These are phyloP conservation scores for Temnothorax longispinosus DNA, from an alignment of 1,140 invertebrate species.

Conservation along the genomic window DNA sequence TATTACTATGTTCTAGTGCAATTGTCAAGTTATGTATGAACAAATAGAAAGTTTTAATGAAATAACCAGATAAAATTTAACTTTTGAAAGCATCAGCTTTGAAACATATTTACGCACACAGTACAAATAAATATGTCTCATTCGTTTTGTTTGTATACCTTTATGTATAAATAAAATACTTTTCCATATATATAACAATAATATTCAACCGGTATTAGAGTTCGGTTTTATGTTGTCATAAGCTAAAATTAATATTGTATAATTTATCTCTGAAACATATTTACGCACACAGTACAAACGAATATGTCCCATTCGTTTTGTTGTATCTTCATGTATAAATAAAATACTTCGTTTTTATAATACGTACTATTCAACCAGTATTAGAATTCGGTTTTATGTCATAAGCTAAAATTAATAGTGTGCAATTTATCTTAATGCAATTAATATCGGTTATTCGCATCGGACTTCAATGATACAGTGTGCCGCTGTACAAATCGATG, in stretches of 20 bases:
- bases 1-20: background rate
- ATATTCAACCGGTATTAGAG: background rate
- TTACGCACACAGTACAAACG: too few species aligned
- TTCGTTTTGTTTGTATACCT: background rate
- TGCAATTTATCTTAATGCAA: conserved; percentile 27
- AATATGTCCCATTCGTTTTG: too few species aligned
- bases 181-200: background rate
- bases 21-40: background rate
- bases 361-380: background rate
- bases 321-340: too few species aligned
- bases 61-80: conserved; percentile 7
- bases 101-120: background rate
- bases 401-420: conserved; percentile 10
- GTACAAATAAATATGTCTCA: background rate
- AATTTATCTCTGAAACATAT: background rate
- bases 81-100: background rate
- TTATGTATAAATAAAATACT: background rate
- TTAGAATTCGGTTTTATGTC: conserved; percentile 5
- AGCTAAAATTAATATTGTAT: conserved; percentile 18
- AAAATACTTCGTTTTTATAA: too few species aligned
- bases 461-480: background rate
- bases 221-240: conserved; percentile 6
- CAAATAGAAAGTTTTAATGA: background rate
- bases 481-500: background rate
- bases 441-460: conserved; percentile 17